Evolutionary conservation across 37 sponge, comb jelly and placozoan genomes (phyloP), one percentile per base, ranked within the genome.

Genomic region (Aplysina aerophoba): DNA sequence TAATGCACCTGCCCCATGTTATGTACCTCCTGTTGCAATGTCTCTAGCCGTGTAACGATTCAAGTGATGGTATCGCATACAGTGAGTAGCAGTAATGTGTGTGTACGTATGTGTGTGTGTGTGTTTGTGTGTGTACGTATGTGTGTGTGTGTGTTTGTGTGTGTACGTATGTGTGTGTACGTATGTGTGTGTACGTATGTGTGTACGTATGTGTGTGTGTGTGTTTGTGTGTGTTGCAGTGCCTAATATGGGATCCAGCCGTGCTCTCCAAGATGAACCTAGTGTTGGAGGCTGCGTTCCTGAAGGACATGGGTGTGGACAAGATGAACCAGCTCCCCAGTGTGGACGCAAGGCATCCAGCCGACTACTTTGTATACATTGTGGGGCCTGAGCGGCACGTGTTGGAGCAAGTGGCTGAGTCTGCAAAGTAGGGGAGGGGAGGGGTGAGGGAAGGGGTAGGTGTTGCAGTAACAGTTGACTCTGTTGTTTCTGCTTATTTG

Each of bases 321-420:
- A 93, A 93, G 80, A 91, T 96, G 94, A 64, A 86, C 24, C 87
- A 88, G 34, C 77, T 96, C 4, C 95, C 89, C 0, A 24, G 30
- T 11, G 58, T 83, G 14, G 65, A 56, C 14, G 63, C 87, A 20
- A 84, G 80, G 11, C 55, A 39, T 28, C 84, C 82, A 24, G 90
- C 72, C 31, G 19, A 84, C 17, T 81, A 95, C 38, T 86, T 84
- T 57, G 38, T 89, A 24, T 95, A 89, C 81, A 53, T 95, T 27
- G 69, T 81, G 1, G 71, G 90, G 28, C 95, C 95, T n/a, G 25
- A n/a, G 22, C 36, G 86, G 53, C 55, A 56, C 21, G 54, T 89
- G 15, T 81, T 95, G 58, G 86, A 89, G 0, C 4, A 44, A n/a
- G 73, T 91, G 20, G 80, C 87, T 0, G 89, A 95, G 50, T 85